Percentiles rank a stretch among this genome's conserved stretches.
Evolutionary conservation across 2,797 vertebrate genomes (phyloP).

Genomic region (Zalophus californianus): DNA sequence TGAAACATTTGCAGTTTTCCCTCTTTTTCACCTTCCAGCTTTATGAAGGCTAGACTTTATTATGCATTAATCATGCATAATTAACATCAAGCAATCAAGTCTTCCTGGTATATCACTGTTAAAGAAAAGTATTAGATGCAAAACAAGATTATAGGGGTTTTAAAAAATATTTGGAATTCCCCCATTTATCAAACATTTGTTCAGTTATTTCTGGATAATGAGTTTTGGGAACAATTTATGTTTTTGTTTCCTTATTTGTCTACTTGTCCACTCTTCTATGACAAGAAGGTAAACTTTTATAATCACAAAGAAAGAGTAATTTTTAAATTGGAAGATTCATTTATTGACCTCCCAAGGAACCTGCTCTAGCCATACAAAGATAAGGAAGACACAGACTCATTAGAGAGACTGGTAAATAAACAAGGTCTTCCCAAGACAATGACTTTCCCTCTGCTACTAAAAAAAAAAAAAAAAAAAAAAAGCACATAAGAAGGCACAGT

Average conservation of each 20-base stretch:
- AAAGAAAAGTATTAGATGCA: not conserved
- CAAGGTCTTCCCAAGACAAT: not conserved
- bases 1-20: not conserved
- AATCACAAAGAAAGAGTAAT: not conserved
- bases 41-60: not conserved
- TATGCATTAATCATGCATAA: not conserved
- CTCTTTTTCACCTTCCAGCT: not conserved
- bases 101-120: not conserved
- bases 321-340: conserved; percentile 30
- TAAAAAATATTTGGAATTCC: not conserved
- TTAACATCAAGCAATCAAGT: not conserved
- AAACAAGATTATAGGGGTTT: not conserved
- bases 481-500: not conserved
- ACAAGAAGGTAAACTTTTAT: not conserved
- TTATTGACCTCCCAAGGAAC: not conserved
- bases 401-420: not conserved
- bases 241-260: not conserved
- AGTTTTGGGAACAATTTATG: not conserved
- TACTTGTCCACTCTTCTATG: not conserved
- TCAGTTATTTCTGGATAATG: conserved; percentile 20
- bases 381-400: not conserved
- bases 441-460: no score
- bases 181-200: not conserved
- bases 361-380: not conserved
- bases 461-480: not conserved